Base-by-base conservation (phyloP, 2,113 vertebrate species). In the Indicator indicator region DNA sequence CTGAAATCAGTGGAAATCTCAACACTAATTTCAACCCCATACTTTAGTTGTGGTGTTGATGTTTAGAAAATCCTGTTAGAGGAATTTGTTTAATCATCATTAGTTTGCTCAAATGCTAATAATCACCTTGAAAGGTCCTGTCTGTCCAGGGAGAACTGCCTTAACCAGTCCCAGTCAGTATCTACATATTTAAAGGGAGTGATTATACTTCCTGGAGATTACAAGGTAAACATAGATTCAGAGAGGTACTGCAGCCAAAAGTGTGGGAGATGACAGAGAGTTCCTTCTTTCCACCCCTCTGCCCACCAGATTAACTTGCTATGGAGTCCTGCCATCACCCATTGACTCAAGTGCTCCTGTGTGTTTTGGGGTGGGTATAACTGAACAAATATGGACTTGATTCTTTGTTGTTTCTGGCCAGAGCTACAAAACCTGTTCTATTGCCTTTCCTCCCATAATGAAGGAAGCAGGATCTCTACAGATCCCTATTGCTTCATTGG, bases 401-500 rank as follows among this genome's bases (percentile, higher is more conserved):
- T 83, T 91, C 14, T 54, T 89, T 68, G 85, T 30, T 73, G 24
- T 88, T 90, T 84, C 40, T 4, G 6, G 11, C 74, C 79, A 56
- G 56, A 80, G 87, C 56, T 83, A 68, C 79, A 81, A 68, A 91
- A 95, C 87, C 91, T 86, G 82, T 95, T 96, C 40, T 80, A 32
- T 94, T 70, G 82, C 40, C 23, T 90, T 95, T 86, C 44, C 77
- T 90, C 44, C 14, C 44, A 58, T 86, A 86, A 65, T 88, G 72
- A 88, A 78, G 56, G 50, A 82, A 86, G 50, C 42, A 62, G 79
- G n/a, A 90, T 95, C 76, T 40, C 2, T 88, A 86, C 0, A 14
- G 83, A 90, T 95, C 62, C 79, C 85, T 93, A 85, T 93, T 75
- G 88, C 65, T 96, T 91, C 93, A 88, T 81, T 95, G 89, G 87